These are phyloP conservation scores for Pseudochromis fuscus DNA, from an alignment of 2,797 vertebrate genomes.

Conservation along the genomic window DNA sequence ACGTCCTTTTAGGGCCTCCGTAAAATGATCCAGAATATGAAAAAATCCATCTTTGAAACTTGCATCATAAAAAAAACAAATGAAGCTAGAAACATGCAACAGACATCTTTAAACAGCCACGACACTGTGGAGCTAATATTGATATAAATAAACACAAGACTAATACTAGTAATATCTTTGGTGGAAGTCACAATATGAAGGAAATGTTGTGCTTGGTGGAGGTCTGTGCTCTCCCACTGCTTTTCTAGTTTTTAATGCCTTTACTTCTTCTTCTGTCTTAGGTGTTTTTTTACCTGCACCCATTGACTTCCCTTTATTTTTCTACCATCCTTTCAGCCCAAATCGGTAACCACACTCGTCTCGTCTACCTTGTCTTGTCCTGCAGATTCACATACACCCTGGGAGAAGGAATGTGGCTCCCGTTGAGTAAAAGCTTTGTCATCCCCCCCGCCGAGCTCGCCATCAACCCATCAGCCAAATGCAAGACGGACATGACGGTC, in stretches of 20 bases:
- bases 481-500: slow-evolving; percentile 99
- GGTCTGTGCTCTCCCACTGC: too few relatives aligned
- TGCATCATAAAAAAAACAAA: too few relatives aligned
- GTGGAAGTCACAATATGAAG: too few relatives aligned
- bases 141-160: too few relatives aligned
- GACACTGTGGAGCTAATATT: too few relatives aligned
- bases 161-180: too few relatives aligned
- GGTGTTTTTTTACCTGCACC: neutral
- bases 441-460: slow-evolving; percentile 97
- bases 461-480: slow-evolving; percentile 99
- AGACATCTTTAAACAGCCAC: too few relatives aligned
- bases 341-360: neutral
- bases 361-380: neutral
- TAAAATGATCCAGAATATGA: too few relatives aligned
- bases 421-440: slow-evolving; percentile 98
- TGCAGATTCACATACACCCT: slow-evolving; percentile 96
- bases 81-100: too few relatives aligned
- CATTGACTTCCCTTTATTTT: neutral
- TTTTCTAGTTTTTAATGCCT: neutral
- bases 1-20: too few relatives aligned
- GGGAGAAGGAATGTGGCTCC: slow-evolving; percentile 99
- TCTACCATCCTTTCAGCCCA: neutral
- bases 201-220: too few relatives aligned
- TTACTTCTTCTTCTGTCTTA: neutral
- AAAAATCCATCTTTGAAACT: too few relatives aligned